Evolutionary conservation across 64 coral and sea anemone genomes (phyloP).

Genomic region (Montipora efflorescens): DNA sequence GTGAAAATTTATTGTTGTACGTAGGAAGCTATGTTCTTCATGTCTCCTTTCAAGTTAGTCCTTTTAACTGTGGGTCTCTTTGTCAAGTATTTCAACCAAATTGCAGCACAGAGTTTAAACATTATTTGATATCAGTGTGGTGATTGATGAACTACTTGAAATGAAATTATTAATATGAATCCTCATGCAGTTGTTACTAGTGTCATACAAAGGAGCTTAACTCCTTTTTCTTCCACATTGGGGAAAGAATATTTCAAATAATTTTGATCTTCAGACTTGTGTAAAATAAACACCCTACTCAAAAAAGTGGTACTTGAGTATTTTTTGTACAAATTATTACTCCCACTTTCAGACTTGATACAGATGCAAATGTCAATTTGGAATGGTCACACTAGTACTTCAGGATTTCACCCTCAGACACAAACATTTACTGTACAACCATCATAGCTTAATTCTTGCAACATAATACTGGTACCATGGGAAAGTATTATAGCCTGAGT

Average conservation of each 20-base stretch:
- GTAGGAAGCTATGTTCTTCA: neutral
- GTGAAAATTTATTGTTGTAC: neutral
- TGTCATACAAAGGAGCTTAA: neutral
- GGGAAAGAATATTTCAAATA: neutral
- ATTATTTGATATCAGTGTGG: neutral
- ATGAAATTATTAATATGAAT: neutral
- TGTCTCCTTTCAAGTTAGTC: neutral
- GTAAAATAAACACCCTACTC: neutral
- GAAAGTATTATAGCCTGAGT: no score
- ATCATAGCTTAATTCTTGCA: neutral
- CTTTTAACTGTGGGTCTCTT: neutral
- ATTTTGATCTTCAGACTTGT: neutral
- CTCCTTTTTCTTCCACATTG: neutral
- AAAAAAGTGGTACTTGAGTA: no score
- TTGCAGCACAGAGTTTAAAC: slow-evolving; percentile 5
- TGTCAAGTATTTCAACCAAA: neutral
- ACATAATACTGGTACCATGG: neutral
- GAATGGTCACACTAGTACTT: neutral
- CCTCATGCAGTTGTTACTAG: neutral
- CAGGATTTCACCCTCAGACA: neutral
- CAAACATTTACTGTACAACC: neutral
- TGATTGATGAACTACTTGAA: slow-evolving; percentile 23
- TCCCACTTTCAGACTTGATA: neutral
- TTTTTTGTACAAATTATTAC: no score
- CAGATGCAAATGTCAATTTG: neutral